Conservation (phyloP, 2,888 invertebrate genomes). For the Drosophila anomalata region DNA sequence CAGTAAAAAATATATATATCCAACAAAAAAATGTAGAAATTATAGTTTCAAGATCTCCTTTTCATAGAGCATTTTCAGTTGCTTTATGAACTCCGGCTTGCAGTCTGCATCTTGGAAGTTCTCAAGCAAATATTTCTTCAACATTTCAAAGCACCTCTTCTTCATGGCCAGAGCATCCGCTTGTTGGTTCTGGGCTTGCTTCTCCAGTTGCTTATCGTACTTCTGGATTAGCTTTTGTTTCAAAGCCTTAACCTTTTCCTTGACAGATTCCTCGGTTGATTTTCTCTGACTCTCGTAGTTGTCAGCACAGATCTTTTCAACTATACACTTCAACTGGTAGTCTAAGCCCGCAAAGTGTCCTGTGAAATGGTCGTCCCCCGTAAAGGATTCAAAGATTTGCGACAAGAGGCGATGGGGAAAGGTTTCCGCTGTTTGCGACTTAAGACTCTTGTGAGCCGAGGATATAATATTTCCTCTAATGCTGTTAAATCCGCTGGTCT, state of each 20-base stretch:
- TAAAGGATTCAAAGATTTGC: slow-evolving; percentile 43
- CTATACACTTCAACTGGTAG: slow-evolving; percentile 23
- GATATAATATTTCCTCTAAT: slow-evolving; percentile 41
- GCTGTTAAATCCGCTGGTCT: slow-evolving; percentile 4
- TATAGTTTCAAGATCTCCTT: slow-evolving; percentile 19
- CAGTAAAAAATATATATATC: slow-evolving; percentile 10
- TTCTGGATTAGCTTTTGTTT: slow-evolving; percentile 35
- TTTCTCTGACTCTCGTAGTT: slow-evolving; percentile 12
- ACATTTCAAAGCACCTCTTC: slow-evolving; percentile 47
- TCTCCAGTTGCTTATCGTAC: slow-evolving; percentile 33
- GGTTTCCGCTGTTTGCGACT: slow-evolving; percentile 8
- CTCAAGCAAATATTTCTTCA: slow-evolving; percentile 29
- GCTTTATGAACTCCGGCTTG: slow-evolving; percentile 34
- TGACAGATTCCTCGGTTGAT: slow-evolving; percentile 1
- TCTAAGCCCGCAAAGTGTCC: slow-evolving; percentile 41
- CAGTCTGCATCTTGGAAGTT: slow-evolving; percentile 7
- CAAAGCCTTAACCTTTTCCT: slow-evolving; percentile 29
- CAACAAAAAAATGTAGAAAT: slow-evolving; percentile 10
- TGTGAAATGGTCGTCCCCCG: slow-evolving; percentile 39
- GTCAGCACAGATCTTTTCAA: slow-evolving; percentile 20
- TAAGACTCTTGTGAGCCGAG: slow-evolving; percentile 29
- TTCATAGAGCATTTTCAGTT: slow-evolving; percentile 44
- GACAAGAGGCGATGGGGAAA: slow-evolving; percentile 54
- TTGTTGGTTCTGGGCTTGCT: slow-evolving; percentile 13
- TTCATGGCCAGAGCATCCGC: slow-evolving; percentile 15